phyloP scores from a whole-genome alignment of 2,888 invertebrate genomes.

The Sabatieria punctata region DNA sequence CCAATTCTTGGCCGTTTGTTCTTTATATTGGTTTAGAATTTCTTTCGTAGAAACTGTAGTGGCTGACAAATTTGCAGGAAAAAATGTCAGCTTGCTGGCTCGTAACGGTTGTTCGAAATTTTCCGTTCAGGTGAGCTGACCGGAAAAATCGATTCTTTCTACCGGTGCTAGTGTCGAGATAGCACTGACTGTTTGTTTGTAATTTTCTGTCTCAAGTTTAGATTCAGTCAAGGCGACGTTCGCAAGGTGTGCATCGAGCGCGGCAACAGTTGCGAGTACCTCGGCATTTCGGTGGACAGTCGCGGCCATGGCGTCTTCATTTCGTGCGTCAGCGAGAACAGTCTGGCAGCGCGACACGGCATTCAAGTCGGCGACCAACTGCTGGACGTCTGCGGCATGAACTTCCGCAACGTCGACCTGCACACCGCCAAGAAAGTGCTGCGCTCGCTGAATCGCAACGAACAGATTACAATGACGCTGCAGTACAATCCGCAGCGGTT shows the following conservation, averaged over 20 bases:
- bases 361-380: slow-evolving; percentile 78
- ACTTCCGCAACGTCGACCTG: slow-evolving; percentile 87
- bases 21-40: too few relatives aligned
- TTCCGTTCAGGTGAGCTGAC: too few relatives aligned
- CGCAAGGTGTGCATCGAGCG: slow-evolving; percentile 17
- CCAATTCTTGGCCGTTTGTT: too few relatives aligned
- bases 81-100: too few relatives aligned
- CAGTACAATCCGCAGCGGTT: slow-evolving; percentile 71
- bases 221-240: too few relatives aligned
- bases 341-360: slow-evolving; percentile 77
- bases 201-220: too few relatives aligned
- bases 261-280: slow-evolving; percentile 6
- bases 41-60: too few relatives aligned
- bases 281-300: slow-evolving; percentile 8
- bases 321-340: slow-evolving; percentile 77
- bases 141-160: too few relatives aligned
- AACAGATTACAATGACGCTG: slow-evolving; percentile 39
- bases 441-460: neutral
- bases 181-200: too few relatives aligned
- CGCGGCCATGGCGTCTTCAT: slow-evolving; percentile 61
- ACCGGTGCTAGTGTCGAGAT: too few relatives aligned
- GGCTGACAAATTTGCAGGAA: too few relatives aligned
- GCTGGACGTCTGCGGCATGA: slow-evolving; percentile 64
- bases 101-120: too few relatives aligned
- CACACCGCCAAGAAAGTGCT: slow-evolving; percentile 72